phyloP scores from a whole-genome alignment of 2,888 invertebrate genomes.

The Podotricha telesiphe region DNA sequence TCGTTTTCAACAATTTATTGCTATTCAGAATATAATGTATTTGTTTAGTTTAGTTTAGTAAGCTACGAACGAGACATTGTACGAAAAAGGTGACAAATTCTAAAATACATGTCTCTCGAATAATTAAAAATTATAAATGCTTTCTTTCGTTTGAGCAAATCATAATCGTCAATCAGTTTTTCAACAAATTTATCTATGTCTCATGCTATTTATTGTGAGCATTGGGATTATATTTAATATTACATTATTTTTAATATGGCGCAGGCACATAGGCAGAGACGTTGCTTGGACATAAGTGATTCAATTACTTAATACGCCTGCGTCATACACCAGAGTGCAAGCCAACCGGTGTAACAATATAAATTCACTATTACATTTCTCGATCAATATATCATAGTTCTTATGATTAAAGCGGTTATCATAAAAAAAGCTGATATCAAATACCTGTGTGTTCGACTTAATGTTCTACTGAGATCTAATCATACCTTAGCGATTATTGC shows the following conservation, averaged over 20 bases:
- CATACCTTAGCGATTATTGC: constrained; percentile 67
- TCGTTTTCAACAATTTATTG: constrained; percentile 12
- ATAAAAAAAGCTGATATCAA: constrained; percentile 47
- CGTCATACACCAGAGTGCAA: background rate
- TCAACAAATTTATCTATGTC: background rate
- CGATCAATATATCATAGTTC: constrained; percentile 46
- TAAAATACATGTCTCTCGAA: background rate
- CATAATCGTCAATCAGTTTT: background rate
- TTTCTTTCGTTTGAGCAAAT: constrained; percentile 7
- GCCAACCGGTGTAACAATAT: constrained; percentile 42
- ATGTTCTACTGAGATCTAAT: constrained; percentile 75
- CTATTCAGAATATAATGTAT: background rate
- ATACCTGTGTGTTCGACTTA: constrained; percentile 62
- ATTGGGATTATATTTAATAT: background rate
- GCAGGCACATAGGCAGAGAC: background rate
- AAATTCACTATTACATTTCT: constrained; percentile 62
- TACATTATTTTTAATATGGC: background rate
- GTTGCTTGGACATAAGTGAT: too few species aligned
- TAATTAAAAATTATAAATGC: background rate
- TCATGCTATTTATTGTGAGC: background rate
- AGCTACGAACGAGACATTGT: background rate
- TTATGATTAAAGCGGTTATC: constrained; percentile 37
- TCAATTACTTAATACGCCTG: background rate
- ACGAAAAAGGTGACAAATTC: background rate
- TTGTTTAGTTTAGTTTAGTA: background rate